A percentile compares a stretch with the other conserved stretches of the same genome.
These are phyloP conservation scores for Pangasius djambal DNA, from an alignment of 2,797 vertebrate genomes.

Conservation along the genomic window DNA sequence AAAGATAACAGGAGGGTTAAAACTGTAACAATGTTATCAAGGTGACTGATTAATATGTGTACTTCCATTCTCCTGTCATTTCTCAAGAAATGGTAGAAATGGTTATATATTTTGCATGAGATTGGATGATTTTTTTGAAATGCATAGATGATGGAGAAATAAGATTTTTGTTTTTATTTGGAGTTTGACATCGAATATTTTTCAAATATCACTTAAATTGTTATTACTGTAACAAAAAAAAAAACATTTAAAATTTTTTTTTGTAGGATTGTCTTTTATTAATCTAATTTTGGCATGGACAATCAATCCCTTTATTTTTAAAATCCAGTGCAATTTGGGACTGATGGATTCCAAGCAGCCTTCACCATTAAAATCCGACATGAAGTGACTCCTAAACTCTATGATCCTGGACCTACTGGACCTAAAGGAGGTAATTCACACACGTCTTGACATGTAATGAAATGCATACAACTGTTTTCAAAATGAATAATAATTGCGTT, in stretches of 20 bases:
- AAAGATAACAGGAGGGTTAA: too few species aligned
- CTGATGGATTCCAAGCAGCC: slow-evolving; percentile 73
- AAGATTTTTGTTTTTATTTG: background rate
- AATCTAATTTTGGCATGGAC: background rate
- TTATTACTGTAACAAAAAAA: too few species aligned
- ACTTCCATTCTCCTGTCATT: too few species aligned
- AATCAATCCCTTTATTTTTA: slow-evolving; percentile 29
- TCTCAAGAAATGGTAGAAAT: too few species aligned
- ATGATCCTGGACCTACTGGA: slow-evolving; percentile 69
- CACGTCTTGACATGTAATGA: background rate
- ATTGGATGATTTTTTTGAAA: background rate
- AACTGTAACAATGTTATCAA: background rate
- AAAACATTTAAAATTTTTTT: background rate
- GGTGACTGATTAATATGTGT: background rate
- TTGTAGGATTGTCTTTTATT: background rate
- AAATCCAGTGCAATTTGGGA: slow-evolving; percentile 82
- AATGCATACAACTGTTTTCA: background rate
- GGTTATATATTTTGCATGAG: background rate
- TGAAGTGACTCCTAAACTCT: slow-evolving; percentile 76
- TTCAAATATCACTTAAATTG: too few species aligned
- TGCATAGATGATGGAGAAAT: background rate
- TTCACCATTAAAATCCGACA: slow-evolving; percentile 87
- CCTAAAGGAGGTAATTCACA: slow-evolving; percentile 59
- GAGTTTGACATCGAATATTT: background rate
- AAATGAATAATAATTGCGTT: background rate